phyloP scores from a whole-genome alignment of 2,888 invertebrate genomes.

The Patella caerulea region DNA sequence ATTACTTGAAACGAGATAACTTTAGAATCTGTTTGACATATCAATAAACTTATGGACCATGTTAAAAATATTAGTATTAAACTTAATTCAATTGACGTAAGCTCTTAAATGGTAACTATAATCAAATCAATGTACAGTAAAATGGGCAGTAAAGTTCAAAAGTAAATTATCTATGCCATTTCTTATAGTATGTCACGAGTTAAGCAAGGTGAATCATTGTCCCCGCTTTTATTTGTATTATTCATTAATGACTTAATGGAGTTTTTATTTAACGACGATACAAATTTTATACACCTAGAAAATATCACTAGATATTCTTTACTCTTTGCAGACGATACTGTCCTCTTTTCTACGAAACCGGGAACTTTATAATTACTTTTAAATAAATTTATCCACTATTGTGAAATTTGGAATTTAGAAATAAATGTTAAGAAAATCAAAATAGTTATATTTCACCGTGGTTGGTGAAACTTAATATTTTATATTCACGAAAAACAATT shows the following conservation, averaged over 20 bases:
- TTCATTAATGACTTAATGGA: too few species aligned
- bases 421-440: slow-evolving; percentile 15
- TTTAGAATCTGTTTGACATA: too few species aligned
- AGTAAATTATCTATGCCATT: neutral
- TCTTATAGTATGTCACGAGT: too few species aligned
- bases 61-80: too few species aligned
- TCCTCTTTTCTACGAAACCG: slow-evolving; percentile 2
- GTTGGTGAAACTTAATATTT: neutral
- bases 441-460: slow-evolving; percentile 10
- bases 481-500: slow-evolving; percentile 6
- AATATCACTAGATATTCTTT: too few species aligned
- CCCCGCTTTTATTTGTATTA: too few species aligned
- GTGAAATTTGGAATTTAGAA: slow-evolving; percentile 3
- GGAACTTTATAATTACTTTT: slow-evolving; percentile 5
- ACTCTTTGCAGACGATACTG: slow-evolving; percentile 15
- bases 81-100: too few species aligned
- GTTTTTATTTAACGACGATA: too few species aligned
- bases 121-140: slow-evolving; percentile 3
- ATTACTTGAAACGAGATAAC: too few species aligned
- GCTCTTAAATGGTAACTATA: neutral
- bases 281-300: too few species aligned
- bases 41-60: too few species aligned
- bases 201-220: too few species aligned
- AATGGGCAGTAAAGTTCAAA: neutral
- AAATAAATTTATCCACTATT: slow-evolving; percentile 14